Conservation (phyloP, 2,797 vertebrate species). For the Spea hammondii region DNA sequence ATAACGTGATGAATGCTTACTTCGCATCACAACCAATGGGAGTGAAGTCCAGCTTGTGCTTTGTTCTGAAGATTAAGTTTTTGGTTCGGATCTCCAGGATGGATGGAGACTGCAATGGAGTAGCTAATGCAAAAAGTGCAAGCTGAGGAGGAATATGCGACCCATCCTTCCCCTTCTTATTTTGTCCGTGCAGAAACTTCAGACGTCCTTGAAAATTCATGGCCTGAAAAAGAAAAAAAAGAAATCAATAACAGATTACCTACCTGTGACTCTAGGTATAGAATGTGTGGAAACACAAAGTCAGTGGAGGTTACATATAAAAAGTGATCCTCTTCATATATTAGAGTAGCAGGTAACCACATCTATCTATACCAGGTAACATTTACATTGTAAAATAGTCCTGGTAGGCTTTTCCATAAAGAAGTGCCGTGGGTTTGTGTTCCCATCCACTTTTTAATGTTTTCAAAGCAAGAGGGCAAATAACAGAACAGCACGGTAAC, state of each 20-base stretch:
- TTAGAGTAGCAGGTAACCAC: no score
- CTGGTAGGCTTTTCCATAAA: no score
- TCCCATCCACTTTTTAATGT: no score
- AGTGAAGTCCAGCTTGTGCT: constrained; percentile 84
- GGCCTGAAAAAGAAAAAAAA: constrained; percentile 64
- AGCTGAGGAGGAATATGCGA: constrained; percentile 71
- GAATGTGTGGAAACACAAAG: no score
- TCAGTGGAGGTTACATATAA: no score
- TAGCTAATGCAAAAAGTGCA: constrained; percentile 78
- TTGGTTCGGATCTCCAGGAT: constrained; percentile 82
- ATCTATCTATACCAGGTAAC: no score
- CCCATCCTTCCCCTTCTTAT: constrained; percentile 77
- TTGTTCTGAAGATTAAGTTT: constrained; percentile 83
- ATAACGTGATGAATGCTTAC: constrained; percentile 60
- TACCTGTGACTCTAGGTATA: no score
- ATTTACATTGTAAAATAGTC: no score
- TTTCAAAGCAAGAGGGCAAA: no score
- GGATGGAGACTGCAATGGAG: constrained; percentile 77
- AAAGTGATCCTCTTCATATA: no score
- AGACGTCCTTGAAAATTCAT: constrained; percentile 82
- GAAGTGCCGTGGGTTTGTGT: no score
- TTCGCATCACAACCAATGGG: constrained; percentile 79
- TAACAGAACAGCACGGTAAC: no score
- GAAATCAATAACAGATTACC: not conserved
- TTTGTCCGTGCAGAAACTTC: constrained; percentile 82